These are phyloP conservation scores for Julus scandinavius DNA, from an alignment of 2,888 invertebrate species.

Conservation along the genomic window DNA sequence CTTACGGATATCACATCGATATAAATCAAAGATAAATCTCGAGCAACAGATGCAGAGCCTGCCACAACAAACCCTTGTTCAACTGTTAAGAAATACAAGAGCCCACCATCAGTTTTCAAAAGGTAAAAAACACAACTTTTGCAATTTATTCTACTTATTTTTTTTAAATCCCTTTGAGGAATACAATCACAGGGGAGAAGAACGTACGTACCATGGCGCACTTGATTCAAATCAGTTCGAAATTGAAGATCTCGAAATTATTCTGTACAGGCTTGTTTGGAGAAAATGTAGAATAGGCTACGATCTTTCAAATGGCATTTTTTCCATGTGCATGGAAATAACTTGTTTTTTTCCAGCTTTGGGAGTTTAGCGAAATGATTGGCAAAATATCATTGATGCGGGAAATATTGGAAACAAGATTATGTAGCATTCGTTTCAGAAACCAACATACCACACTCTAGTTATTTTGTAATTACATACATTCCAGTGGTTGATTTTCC, in stretches of 20 bases:
- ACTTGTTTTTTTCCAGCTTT: not conserved
- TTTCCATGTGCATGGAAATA: not conserved
- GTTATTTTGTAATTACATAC: not conserved
- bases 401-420: slow-evolving; percentile 7
- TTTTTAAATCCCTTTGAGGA: not conserved
- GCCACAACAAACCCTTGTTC: not conserved
- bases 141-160: slow-evolving; percentile 30
- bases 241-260: not conserved
- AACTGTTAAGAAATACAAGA: not conserved
- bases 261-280: not conserved
- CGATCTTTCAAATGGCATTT: not conserved
- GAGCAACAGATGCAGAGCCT: slow-evolving; percentile 6
- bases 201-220: not conserved
- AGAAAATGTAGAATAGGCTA: not conserved
- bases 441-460: not conserved
- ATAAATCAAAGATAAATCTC: not conserved
- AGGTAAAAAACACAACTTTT: not conserved
- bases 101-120: not conserved
- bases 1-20: not conserved
- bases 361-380: not conserved
- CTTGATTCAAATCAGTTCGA: slow-evolving; percentile 4
- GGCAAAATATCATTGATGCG: slow-evolving; percentile 16
- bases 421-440: not conserved
- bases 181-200: not conserved
- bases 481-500: not conserved